Evolutionary conservation across 2,888 invertebrate species (phyloP).

Genomic region (Limnephilus rhombicus): DNA sequence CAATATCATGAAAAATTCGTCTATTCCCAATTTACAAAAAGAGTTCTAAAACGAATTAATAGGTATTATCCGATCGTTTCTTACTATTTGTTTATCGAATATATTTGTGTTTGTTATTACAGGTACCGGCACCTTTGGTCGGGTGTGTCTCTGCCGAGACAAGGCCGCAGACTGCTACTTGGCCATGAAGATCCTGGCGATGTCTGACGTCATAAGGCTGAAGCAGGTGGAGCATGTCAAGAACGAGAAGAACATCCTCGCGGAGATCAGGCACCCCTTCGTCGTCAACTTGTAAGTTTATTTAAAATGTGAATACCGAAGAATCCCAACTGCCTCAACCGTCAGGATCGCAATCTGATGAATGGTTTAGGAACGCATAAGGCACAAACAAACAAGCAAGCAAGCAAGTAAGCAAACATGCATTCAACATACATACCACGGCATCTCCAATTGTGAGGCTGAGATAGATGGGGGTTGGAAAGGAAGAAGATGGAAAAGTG

Average conservation of each 20-base stretch:
- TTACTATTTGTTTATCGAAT: background rate
- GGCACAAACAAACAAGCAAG: no score
- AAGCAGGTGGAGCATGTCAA: slow-evolving; percentile 98
- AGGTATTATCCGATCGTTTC: background rate
- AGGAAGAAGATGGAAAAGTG: no score
- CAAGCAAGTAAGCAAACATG: no score
- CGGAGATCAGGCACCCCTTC: slow-evolving; percentile 96
- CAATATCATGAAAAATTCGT: no score
- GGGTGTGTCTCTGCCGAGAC: slow-evolving; percentile 93
- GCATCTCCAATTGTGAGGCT: no score
- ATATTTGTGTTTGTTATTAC: slow-evolving; percentile 65
- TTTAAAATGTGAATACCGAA: background rate
- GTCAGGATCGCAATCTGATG: no score
- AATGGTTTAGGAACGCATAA: no score
- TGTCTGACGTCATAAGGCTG: slow-evolving; percentile 94
- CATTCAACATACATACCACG: no score
- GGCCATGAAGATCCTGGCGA: slow-evolving; percentile 96
- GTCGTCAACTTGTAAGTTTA: slow-evolving; percentile 93
- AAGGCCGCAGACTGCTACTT: slow-evolving; percentile 88
- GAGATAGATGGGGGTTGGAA: no score
- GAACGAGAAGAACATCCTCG: slow-evolving; percentile 96
- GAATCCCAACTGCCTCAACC: no score
- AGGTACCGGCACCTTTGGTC: slow-evolving; percentile 98
- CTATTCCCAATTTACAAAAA: no score
- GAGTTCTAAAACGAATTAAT: background rate